Conservation (phyloP, 2,113 vertebrate genomes). For the Cryptotis parvus region DNA sequence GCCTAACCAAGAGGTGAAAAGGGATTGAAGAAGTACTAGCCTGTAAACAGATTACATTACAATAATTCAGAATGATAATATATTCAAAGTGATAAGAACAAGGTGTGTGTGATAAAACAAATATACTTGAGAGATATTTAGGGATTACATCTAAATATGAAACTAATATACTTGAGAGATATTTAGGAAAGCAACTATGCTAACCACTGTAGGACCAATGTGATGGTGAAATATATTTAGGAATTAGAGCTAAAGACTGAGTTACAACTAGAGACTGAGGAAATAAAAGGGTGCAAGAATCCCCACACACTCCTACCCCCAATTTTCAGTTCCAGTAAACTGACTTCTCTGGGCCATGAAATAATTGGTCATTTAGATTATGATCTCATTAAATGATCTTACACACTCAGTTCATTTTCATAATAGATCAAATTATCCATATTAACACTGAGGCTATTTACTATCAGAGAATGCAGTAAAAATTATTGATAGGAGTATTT, state of each 20-base stretch:
- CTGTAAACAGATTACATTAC: not conserved
- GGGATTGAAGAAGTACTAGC: not conserved
- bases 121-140: not conserved
- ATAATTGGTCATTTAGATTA: conserved; percentile 58
- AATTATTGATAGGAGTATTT: not conserved
- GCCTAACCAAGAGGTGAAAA: not conserved
- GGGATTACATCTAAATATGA: too few relatives aligned
- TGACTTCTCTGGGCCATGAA: not conserved
- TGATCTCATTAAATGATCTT: conserved; percentile 37
- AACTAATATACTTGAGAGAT: too few relatives aligned
- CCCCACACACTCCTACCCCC: too few relatives aligned
- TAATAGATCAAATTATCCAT: not conserved
- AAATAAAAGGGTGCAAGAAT: not conserved
- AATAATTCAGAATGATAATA: not conserved
- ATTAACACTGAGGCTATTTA: not conserved
- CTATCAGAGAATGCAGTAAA: not conserved
- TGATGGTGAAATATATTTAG: not conserved
- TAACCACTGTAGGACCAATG: too few relatives aligned
- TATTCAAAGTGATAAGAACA: not conserved
- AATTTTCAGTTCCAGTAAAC: not conserved
- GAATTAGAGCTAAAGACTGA: not conserved
- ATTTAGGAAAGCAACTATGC: too few relatives aligned
- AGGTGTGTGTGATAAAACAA: not conserved
- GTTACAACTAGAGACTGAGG: not conserved
- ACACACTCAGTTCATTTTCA: conserved; percentile 44